Evolutionary conservation across 2,113 vertebrate species (phyloP), one percentile per base, ranked within the genome.

Genomic region (Rhodinocichla rosea): DNA sequence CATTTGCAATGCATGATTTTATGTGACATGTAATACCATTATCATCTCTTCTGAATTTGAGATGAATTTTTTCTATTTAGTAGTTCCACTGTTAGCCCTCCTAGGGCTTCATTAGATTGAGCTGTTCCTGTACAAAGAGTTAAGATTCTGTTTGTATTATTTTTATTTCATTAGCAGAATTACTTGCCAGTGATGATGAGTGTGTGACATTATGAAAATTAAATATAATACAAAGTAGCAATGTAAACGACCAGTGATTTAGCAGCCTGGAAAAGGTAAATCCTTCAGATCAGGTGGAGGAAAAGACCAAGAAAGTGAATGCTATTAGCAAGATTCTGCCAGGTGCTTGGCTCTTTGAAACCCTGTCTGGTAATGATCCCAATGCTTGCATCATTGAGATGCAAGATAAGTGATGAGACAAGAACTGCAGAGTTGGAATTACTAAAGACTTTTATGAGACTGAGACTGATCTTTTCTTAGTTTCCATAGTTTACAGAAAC

Each of bases 81-180:
- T 80, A 59, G 9, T 19, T 76, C 9, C 19, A 15, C 53, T 87
- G 26, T 69, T 84, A 52, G 56, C 33, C n/a, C 40, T 92, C 73
- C n/a, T 73, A 94, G 91, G 81, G 52, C 62, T 82, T 94, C 74
- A 87, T 89, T 86, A 80, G 39, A 53, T 79, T 83, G 37, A 85
- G 35, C n/a, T 50, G 20, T 49, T 94, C 17, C 45, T 83, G 12
- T 42, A 76, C 2, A 4, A 79, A 87, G 47, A 92, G 39, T 24
- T 20, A 73, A 68, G 28, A 12, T 76, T 84, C 57, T 82, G 44
- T 79, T 79, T 71, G 53, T 70, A 30, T 74, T 80, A 20, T 65
- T 96, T 95, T 82, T 83, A 57, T 77, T 95, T 86, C 69, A 83
- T n/a, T 47, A 93, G 19, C 35, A 80, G 59, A 74, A 86, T 93